Base-by-base conservation (phyloP, 2,797 vertebrate genomes). In the Pantherophis vulpinus region DNA sequence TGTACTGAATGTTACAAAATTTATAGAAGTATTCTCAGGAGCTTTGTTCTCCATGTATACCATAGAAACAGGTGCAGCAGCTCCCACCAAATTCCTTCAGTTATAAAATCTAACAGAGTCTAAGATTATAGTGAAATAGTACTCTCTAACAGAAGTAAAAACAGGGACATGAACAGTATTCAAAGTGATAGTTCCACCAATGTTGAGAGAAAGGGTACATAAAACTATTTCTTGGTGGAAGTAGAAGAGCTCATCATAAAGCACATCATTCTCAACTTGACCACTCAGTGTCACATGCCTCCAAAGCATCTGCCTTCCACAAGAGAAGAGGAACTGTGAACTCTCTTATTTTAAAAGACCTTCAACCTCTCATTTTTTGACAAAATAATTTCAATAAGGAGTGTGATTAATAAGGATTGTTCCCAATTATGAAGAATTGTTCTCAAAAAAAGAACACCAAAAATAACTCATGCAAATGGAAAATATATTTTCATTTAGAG, bases 381-480 rank as follows among this genome's bases (percentile, higher is more conserved):
- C 42, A 95, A 94, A 95, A 54, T 1, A 12, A 79, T 54, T 90
- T 88, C 91, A 92, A 94, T 89, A 86, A 87, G 2, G 0, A 92
- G 4, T 10, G 66, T 87, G 11, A 0, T 90, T 96, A 95, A 92
- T 74, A 95, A 87, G 42, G 87, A 92, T 37, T 93, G 1, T 94
- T 94, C 94, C 90, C 87, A 93, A 91, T 54, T 93, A 1, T 70
- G 47, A 14, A 54, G 2, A 4, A 55, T 55, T 90, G 37, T 60
- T 86, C 27, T 88, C 87, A 87, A 89, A 93, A 94, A 92, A 56
- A 42, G 47, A 61, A 55, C 88, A 94, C 90, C 32, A 4, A 92
- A 93, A 70, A 29, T 93, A 66, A 63, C 8, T 95, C 93, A 79
- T 87, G 25, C 93, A 93, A 95, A 95, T 2, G 61, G 54, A 93